phyloP scores from a whole-genome alignment of 2,888 invertebrate genomes.

The Creontiades dilutus region DNA sequence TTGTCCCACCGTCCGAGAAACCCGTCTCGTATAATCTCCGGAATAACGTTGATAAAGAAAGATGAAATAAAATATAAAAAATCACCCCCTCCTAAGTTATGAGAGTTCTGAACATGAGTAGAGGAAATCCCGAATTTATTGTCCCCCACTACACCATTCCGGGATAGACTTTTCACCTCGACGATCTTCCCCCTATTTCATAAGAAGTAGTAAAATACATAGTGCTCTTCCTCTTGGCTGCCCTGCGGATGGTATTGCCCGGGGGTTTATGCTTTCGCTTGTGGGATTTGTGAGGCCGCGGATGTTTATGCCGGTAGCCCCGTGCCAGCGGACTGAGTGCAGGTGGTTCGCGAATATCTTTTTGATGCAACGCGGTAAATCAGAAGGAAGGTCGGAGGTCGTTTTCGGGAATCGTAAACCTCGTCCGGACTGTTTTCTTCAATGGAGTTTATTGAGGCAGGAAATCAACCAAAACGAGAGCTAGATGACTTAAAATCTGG shows the following conservation, averaged over 20 bases:
- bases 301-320: background rate
- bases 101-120: background rate
- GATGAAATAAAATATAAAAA: background rate
- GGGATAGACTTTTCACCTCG: constrained; percentile 29
- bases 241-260: background rate
- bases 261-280: background rate
- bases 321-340: background rate
- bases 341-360: background rate
- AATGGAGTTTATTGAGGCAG: too few species aligned
- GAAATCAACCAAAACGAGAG: too few species aligned
- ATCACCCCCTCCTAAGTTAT: background rate
- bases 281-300: constrained; percentile 21
- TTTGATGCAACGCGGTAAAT: background rate
- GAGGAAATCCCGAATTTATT: constrained; percentile 17
- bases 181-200: background rate
- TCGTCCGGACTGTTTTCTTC: too few species aligned
- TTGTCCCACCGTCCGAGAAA: background rate
- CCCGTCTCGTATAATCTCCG: background rate
- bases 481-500: too few species aligned
- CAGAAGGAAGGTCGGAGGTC: background rate
- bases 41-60: background rate
- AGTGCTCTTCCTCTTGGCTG: background rate
- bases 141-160: constrained; percentile 2
- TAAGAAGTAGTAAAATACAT: constrained; percentile 23
- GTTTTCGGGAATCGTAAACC: too few species aligned